Conservation (phyloP, 2,888 invertebrate genomes). For the Suillia variegata region DNA sequence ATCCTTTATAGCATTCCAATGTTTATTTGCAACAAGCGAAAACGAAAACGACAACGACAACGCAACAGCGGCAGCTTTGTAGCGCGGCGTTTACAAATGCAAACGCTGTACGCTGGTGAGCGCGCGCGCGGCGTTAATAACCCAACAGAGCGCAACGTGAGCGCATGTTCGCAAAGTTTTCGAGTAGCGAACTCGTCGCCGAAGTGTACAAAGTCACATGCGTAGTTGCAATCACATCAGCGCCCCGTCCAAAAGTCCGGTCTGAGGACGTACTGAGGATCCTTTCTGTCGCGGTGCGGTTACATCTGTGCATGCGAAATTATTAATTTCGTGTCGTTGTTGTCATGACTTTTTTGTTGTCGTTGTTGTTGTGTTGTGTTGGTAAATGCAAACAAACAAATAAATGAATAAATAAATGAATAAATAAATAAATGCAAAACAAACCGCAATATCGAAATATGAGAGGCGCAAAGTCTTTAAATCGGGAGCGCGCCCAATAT, state of each 20-base stretch:
- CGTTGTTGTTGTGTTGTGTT: slow-evolving; percentile 23
- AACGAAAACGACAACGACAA: neutral
- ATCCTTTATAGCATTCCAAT: too few relatives aligned
- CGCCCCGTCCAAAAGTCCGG: neutral
- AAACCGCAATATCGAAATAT: slow-evolving; percentile 16
- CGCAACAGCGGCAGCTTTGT: slow-evolving; percentile 31
- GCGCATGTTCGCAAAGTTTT: slow-evolving; percentile 30
- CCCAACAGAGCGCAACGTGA: slow-evolving; percentile 38
- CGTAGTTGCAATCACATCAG: slow-evolving; percentile 1
- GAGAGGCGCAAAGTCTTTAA: slow-evolving; percentile 25
- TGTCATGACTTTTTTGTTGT: slow-evolving; percentile 21
- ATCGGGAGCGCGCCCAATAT: slow-evolving; percentile 31
- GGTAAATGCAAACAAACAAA: slow-evolving; percentile 19
- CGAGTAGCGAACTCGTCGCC: slow-evolving; percentile 21
- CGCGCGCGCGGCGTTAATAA: slow-evolving; percentile 38
- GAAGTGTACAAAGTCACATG: slow-evolving; percentile 28
- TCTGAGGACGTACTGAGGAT: too few relatives aligned
- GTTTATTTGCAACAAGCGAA: neutral
- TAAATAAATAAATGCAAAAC: slow-evolving; percentile 7
- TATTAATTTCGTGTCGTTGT: slow-evolving; percentile 35
- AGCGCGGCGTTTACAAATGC: slow-evolving; percentile 35
- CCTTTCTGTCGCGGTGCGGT: slow-evolving; percentile 12
- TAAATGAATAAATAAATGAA: too few relatives aligned
- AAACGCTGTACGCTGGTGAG: too few relatives aligned
- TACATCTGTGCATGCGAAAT: slow-evolving; percentile 29